phyloP scores from a whole-genome alignment of 2,113 vertebrate genomes.

The Bubalus kerabau region DNA sequence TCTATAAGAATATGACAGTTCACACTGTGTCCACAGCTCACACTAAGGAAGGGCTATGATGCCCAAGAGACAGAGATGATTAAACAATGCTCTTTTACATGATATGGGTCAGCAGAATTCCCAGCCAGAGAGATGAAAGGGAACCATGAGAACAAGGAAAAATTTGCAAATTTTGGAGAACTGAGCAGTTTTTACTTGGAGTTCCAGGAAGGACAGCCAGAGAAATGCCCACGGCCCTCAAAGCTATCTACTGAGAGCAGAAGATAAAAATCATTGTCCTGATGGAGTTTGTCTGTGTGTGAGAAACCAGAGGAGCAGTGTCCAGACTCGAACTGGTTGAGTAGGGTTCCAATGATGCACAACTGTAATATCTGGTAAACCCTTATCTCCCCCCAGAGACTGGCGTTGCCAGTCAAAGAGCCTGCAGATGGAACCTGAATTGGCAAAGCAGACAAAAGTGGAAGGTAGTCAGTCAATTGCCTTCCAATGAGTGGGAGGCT shows the following conservation, averaged over 20 bases:
- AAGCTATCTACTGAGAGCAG: not conserved
- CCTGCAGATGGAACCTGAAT: not conserved
- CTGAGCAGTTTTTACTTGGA: not conserved
- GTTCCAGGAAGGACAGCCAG: not conserved
- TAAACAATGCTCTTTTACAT: not conserved
- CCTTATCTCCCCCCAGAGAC: not conserved
- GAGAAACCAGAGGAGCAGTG: not conserved
- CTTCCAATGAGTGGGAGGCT: not conserved
- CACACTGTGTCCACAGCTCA: not conserved
- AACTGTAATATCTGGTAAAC: not conserved
- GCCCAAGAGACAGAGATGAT: not conserved
- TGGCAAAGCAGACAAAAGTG: not conserved
- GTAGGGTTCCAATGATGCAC: not conserved
- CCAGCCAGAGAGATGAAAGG: not conserved
- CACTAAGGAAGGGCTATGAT: not conserved
- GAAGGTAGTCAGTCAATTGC: not conserved
- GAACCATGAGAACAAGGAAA: not conserved
- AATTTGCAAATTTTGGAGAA: not conserved
- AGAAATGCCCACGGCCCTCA: not conserved
- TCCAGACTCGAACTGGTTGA: accelerated
- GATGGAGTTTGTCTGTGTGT: not conserved
- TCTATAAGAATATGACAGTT: not conserved
- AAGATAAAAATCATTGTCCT: not conserved
- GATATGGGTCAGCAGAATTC: not conserved
- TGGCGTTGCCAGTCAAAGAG: not conserved